Conservation (phyloP, 1,140 invertebrate genomes). For the Eufriesea mexicana region DNA sequence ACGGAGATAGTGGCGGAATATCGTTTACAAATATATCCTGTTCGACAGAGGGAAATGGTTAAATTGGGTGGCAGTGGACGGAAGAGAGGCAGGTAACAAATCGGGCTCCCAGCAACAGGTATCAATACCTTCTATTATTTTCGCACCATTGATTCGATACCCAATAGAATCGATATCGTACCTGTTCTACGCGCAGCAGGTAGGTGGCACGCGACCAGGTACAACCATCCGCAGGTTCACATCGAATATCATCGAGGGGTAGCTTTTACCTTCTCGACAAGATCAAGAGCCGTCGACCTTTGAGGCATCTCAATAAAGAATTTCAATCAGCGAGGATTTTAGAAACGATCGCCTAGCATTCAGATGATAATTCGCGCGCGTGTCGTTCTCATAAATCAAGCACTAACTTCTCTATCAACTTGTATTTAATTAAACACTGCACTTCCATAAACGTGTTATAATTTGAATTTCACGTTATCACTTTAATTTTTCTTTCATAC, state of each 20-base stretch:
- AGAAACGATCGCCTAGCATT: neutral
- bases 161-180: constrained; percentile 68
- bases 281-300: constrained; percentile 45
- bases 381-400: neutral
- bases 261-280: constrained; percentile 49
- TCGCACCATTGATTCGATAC: constrained; percentile 70
- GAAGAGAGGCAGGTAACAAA: constrained; percentile 58
- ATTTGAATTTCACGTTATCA: no score
- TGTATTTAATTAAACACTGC: neutral
- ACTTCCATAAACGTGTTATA: no score
- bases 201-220: constrained; percentile 67
- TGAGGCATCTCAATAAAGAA: constrained; percentile 24
- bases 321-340: neutral
- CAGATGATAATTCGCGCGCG: no score
- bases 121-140: constrained; percentile 67
- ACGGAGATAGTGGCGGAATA: neutral
- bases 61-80: constrained; percentile 22
- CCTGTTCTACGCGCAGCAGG: constrained; percentile 68
- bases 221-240: constrained; percentile 59
- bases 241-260: constrained; percentile 40
- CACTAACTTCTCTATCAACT: neutral
- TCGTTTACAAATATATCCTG: neutral
- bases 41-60: neutral
- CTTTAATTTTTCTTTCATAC: no score
- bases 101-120: constrained; percentile 65